A percentile compares a stretch with the other conserved stretches of the same genome.
Conservation (phyloP, 2,113 vertebrate species). For the Clarias magur region DNA sequence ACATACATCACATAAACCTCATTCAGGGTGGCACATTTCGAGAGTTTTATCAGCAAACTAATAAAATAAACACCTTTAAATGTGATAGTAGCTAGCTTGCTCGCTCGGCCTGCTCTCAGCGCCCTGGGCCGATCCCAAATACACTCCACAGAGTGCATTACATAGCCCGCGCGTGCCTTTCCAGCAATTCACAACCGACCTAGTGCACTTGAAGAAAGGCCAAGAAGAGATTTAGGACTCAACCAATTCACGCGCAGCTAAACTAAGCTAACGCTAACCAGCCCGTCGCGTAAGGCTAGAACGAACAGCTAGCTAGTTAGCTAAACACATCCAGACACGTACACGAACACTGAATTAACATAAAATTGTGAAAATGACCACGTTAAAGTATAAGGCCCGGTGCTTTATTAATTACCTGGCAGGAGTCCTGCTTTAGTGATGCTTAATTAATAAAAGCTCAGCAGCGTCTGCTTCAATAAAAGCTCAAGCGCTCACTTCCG, state of each 20-base stretch:
- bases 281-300: background rate
- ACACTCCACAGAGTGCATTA: background rate
- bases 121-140: background rate
- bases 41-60: background rate
- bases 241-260: background rate
- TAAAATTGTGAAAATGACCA: background rate
- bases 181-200: too few species aligned
- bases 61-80: background rate
- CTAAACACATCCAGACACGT: background rate
- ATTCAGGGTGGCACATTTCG: too few species aligned
- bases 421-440: background rate
- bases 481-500: conserved; percentile 16
- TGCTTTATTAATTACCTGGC: conserved; percentile 27
- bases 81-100: background rate
- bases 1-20: background rate
- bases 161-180: background rate
- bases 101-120: background rate
- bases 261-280: background rate
- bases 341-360: background rate
- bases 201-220: background rate
- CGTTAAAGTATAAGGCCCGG: background rate
- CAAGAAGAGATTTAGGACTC: background rate
- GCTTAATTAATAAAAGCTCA: background rate
- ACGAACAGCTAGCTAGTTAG: background rate
- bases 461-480: conserved; percentile 32